Conservation (phyloP, 2,797 vertebrate genomes). For the Hydrolagus colliei region DNA sequence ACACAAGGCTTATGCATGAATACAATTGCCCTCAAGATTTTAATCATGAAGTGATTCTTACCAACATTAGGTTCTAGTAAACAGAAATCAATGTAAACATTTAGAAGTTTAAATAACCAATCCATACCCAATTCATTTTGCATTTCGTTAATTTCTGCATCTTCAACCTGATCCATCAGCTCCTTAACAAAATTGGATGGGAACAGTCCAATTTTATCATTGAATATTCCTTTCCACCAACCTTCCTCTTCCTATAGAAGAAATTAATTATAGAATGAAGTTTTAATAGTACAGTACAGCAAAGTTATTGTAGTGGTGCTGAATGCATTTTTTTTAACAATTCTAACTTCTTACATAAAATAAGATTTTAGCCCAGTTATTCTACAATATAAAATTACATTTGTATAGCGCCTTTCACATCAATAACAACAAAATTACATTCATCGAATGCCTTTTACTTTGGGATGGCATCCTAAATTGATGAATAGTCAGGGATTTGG, state of each 20-base stretch:
- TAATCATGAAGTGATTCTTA: conserved; percentile 55
- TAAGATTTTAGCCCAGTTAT: too few relatives aligned
- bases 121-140: conserved; percentile 68
- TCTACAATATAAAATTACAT: too few relatives aligned
- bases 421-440: too few relatives aligned
- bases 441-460: too few relatives aligned
- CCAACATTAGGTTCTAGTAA: conserved; percentile 35
- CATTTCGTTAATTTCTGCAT: conserved; percentile 62
- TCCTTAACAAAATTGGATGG: conserved; percentile 95
- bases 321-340: too few relatives aligned
- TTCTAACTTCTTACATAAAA: too few relatives aligned
- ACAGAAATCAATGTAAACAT: background rate
- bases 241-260: conserved; percentile 80
- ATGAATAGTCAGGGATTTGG: too few relatives aligned
- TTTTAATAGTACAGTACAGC: background rate
- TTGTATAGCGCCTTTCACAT: too few relatives aligned
- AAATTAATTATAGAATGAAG: background rate
- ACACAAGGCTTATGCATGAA: too few relatives aligned
- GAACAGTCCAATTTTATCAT: conserved; percentile 76
- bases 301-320: background rate
- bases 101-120: background rate
- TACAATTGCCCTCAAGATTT: background rate
- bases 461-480: too few relatives aligned
- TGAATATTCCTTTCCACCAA: conserved; percentile 82
- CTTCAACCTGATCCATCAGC: conserved; percentile 61